Conservation (phyloP, 2,797 vertebrate species). For the Girardinus metallicus region DNA sequence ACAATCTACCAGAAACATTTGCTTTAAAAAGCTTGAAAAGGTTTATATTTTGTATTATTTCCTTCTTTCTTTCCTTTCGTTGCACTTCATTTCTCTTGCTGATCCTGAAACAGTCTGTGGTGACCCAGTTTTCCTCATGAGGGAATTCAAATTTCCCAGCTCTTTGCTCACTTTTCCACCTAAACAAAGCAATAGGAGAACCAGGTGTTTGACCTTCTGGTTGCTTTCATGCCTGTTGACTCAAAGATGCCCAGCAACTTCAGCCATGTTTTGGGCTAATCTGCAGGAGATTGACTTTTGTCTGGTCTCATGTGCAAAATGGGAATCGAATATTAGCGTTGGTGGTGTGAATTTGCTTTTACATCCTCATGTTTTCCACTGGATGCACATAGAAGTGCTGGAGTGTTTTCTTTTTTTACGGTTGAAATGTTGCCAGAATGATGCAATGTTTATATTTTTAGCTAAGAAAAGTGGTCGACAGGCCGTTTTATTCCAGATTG, state of each 20-base stretch:
- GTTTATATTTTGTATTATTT: background rate
- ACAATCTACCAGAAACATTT: background rate
- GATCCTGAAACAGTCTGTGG: constrained; percentile 3
- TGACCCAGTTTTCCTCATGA: constrained; percentile 25
- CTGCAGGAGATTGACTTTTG: constrained; percentile 6
- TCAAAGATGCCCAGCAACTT: constrained; percentile 6
- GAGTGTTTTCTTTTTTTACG: background rate
- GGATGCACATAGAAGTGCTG: background rate
- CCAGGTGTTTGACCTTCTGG: constrained; percentile 45
- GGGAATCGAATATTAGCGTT: background rate
- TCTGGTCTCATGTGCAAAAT: background rate
- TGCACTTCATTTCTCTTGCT: constrained; percentile 11
- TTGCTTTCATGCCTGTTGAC: constrained; percentile 45
- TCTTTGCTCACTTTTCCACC: background rate
- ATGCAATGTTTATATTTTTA: background rate
- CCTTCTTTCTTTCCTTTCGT: background rate
- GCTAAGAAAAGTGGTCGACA: background rate
- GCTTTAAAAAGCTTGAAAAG: background rate
- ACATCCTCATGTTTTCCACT: background rate
- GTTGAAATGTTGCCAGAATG: background rate
- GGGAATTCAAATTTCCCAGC: constrained; percentile 31
- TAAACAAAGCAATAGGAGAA: background rate
- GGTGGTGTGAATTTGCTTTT: background rate
- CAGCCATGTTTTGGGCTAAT: background rate
- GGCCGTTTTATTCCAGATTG: background rate